Percentiles rank a stretch among this genome's conserved stretches.
These are phyloP conservation scores for Dasypus novemcinctus DNA, from an alignment of 2,113 vertebrate genomes.

Conservation along the genomic window DNA sequence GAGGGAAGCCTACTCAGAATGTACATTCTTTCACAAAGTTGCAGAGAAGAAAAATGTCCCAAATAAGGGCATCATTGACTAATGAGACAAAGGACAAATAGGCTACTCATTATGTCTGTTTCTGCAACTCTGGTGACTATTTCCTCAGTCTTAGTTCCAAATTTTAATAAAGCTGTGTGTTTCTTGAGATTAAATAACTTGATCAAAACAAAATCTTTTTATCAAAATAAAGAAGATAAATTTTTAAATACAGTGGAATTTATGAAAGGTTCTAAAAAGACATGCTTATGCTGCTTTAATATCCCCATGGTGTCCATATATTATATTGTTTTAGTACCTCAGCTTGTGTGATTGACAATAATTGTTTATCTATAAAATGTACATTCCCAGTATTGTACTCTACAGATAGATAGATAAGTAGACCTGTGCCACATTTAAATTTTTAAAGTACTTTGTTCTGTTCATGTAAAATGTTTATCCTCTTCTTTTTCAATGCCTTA, in stretches of 20 bases:
- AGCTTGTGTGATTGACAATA: background rate
- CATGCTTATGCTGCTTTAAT: background rate
- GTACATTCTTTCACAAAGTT: background rate
- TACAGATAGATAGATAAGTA: background rate
- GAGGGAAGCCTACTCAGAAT: background rate
- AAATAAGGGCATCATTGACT: background rate
- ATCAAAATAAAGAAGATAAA: background rate
- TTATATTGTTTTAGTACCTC: slow-evolving; percentile 20
- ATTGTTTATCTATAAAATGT: background rate
- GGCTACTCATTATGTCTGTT: background rate
- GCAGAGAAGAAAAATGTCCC: background rate
- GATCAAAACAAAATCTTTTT: background rate
- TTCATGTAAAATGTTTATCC: background rate
- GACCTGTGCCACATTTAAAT: background rate
- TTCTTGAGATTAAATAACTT: slow-evolving; percentile 27
- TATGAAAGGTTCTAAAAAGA: background rate
- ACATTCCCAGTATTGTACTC: background rate
- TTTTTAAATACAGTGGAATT: background rate
- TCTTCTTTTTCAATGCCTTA: background rate
- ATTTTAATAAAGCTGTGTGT: background rate
- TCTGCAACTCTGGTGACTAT: background rate
- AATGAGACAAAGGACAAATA: background rate
- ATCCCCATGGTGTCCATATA: background rate
- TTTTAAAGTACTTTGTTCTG: background rate
- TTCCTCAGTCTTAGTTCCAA: background rate